These are phyloP conservation scores for Megamerina dolium DNA, from an alignment of 2,888 invertebrate species.

Conservation along the genomic window DNA sequence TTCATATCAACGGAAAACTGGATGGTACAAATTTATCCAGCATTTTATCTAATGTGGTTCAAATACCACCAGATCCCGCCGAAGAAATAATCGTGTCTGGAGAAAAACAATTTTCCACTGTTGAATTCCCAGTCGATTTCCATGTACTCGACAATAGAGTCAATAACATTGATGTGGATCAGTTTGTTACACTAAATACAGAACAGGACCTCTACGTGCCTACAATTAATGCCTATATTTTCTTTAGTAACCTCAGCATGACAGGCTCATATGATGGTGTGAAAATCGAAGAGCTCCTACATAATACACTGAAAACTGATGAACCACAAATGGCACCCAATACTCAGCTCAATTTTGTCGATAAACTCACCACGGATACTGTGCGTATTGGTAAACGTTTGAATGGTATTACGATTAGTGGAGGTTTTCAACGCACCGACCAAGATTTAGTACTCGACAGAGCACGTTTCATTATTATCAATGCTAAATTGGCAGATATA, in stretches of 20 bases:
- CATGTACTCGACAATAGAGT: conserved; percentile 47
- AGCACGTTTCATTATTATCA: conserved; percentile 34
- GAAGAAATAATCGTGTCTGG: conserved; percentile 44
- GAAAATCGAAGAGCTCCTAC: conserved; percentile 48
- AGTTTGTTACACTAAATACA: conserved; percentile 52
- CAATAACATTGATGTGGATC: conserved; percentile 48
- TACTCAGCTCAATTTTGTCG: conserved; percentile 43
- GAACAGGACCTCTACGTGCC: conserved; percentile 50
- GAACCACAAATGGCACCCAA: conserved; percentile 33
- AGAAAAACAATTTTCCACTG: conserved; percentile 50
- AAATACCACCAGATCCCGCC: conserved; percentile 43
- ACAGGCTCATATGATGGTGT: conserved; percentile 48
- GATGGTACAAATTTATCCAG: conserved; percentile 45
- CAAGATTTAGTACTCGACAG: conserved; percentile 35
- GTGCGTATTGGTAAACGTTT: conserved; percentile 41
- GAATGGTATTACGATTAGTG: conserved; percentile 40
- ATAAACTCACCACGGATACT: conserved; percentile 26
- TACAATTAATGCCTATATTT: conserved; percentile 46
- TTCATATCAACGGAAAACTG: conserved; percentile 49
- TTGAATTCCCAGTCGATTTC: conserved; percentile 46
- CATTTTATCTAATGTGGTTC: conserved; percentile 51
- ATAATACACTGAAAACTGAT: conserved; percentile 48
- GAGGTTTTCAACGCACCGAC: conserved; percentile 30
- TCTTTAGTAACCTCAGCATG: conserved; percentile 49
- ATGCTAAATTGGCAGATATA: conserved; percentile 36